Base-by-base conservation (phyloP, 2,797 vertebrate genomes). In the Ctenochaetus hawaiiensis region DNA sequence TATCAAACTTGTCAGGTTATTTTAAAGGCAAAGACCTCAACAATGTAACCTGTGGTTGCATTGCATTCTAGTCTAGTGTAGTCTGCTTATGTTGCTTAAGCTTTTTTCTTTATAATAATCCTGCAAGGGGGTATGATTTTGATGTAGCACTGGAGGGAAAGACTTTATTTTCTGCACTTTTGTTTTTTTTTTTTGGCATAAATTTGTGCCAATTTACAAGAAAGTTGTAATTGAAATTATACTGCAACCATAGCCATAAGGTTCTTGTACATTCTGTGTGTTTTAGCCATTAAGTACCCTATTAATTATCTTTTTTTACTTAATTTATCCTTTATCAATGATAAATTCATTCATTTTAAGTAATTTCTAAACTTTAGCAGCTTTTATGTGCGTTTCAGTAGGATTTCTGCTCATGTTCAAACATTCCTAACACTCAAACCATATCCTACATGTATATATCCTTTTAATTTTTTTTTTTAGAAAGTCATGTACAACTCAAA, bases 21-120 rank as follows among this genome's bases (percentile, higher is more conserved):
- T 30, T 30, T 30, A 30, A 30, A 30, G 26, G 26, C 26, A n/a
- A 75, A 6, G 20, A 30, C 20, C 41, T 11, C 41, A 41, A 2
- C 9, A 12, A 41, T 41, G 12, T 41, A 12, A 12, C 11, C 12
- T 12, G 41, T 41, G 9, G 26, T 7, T 48, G 1, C 9, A 23
- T 47, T 39, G 11, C 39, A n/a, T 57, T 69, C 23, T 8, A 44
- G 6, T 34, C 34, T 8, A 9, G 14, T 9, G 11, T 34, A 22
- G n/a, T 30, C 34, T 49, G 51, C 17, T 70, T 4, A 39, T 68
- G 41, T 18, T 39, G n/a, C 65, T 30, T 8, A 39, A 69, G 65
- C 39, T 53, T 17, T 23, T 69, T 7, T 54, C 16, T 44, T 2
- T 65, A 13, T 22, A 65, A 13, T 37, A 47, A 44, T 45, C 4